phyloP scores from a whole-genome alignment of 35 echinoderm and acorn worm species.

The Diadema setosum region DNA sequence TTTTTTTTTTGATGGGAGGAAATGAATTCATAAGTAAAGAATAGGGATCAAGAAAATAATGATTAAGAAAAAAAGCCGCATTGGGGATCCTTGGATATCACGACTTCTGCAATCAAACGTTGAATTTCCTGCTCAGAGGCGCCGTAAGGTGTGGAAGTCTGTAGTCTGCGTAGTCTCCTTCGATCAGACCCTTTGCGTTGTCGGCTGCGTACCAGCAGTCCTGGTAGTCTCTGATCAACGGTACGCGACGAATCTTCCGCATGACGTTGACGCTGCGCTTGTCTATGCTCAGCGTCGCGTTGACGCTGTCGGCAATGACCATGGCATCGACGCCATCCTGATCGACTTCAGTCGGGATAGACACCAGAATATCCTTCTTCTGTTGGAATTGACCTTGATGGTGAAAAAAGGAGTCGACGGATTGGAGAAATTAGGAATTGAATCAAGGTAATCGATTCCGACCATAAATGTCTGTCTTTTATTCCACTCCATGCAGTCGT shows the following conservation, averaged over 20 bases:
- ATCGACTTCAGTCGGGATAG: too few relatives aligned
- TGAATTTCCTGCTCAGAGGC: too few relatives aligned
- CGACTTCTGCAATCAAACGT: too few relatives aligned
- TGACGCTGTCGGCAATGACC: not conserved
- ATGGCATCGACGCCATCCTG: not conserved
- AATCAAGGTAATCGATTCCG: not conserved
- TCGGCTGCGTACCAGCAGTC: conserved; percentile 31
- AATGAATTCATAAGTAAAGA: too few relatives aligned
- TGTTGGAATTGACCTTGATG: not conserved
- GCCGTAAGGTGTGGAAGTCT: not conserved
- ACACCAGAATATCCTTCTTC: not conserved
- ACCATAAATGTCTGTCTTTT: not conserved
- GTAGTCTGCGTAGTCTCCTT: conserved; percentile 42
- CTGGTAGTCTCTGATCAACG: not conserved
- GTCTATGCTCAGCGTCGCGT: not conserved
- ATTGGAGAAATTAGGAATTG: not conserved
- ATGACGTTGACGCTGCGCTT: not conserved
- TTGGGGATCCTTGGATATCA: too few relatives aligned
- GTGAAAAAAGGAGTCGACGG: not conserved
- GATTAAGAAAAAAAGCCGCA: too few relatives aligned
- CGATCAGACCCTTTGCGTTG: conserved; percentile 32
- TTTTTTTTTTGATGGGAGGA: too few relatives aligned
- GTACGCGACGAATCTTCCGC: not conserved
- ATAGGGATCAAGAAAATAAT: too few relatives aligned
- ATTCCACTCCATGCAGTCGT: not conserved